A percentile compares a stretch with the other conserved stretches of the same genome.
Evolutionary conservation across 1,140 invertebrate species (phyloP).

Genomic region (Pomacea maculata): DNA sequence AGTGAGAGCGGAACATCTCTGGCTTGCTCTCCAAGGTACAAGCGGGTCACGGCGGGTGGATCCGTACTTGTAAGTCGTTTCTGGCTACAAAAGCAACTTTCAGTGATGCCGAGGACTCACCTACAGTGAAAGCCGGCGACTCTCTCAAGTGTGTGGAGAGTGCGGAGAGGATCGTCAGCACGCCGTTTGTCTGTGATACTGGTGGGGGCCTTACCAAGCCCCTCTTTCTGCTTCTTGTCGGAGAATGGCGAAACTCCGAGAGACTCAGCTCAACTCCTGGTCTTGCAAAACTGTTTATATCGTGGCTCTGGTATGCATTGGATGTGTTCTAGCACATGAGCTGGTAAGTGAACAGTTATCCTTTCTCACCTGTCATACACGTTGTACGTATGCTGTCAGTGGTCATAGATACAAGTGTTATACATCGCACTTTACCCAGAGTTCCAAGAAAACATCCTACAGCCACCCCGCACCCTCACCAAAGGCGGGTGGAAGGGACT

Average conservation of each 20-base stretch:
- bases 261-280: neutral
- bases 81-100: too few species aligned
- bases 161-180: neutral
- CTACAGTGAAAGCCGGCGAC: neutral
- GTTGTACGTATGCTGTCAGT: neutral
- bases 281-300: slow-evolving; percentile 4
- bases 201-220: neutral
- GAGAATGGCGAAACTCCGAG: slow-evolving; percentile 12
- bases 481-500: too few species aligned
- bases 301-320: neutral
- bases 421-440: neutral
- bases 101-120: slow-evolving; percentile 7
- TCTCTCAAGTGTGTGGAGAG: neutral
- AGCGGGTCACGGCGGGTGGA: too few species aligned
- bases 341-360: neutral
- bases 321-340: slow-evolving; percentile 5
- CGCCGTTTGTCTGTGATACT: slow-evolving; percentile 14
- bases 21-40: too few species aligned
- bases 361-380: neutral
- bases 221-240: neutral
- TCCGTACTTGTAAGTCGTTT: too few species aligned
- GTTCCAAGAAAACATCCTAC: too few species aligned
- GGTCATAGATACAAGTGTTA: neutral
- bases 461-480: too few species aligned
- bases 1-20: too few species aligned